Base-by-base conservation (phyloP, 2,113 vertebrate genomes). In the Daphoenositta chrysoptera region DNA sequence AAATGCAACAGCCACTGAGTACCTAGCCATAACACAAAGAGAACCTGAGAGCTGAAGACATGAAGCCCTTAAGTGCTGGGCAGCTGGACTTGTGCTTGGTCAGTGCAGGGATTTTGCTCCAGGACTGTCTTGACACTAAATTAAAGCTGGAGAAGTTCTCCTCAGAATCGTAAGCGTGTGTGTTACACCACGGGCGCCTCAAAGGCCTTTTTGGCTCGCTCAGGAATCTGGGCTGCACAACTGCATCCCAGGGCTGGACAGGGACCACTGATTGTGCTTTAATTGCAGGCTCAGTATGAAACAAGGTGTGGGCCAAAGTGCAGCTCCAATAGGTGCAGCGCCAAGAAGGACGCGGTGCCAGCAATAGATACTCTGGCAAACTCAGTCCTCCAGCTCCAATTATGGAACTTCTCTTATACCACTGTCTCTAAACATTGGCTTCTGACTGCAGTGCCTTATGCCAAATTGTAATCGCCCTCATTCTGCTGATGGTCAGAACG, bases 231-330 rank as follows among this genome's bases (percentile, higher is more conserved):
- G 89, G 93, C 89, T 40, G 81, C 82, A 79, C 66, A 31, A 51
- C 79, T 22, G 35, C 81, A 33, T 39, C 89, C 93, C 88, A 94
- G 96, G 92, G 96, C 97, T 98, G 98, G 98, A 98, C 95, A 72
- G 83, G 82, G 39, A 98, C 97, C 53, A 86, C 58, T 60, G 93
- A 95, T 95, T 61, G 76, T 28, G 58, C 66, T 96, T 93, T 93
- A 96, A 94, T 91, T 91, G 80, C 80, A 79, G 80, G 86, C 94
- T 95, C 85, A 51, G 82, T 70, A 48, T 39, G 83, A 90, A 83
- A 40, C 61, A 81, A 92, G 91, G 95, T 93, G 83, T 83, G 93
- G 94, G 96, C 95, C 95, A 97, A 94, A 95, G 95, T 87, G 92
- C 96, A 95, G 76, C 91, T 89, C 73, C 94, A 90, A 81, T 42